A percentile compares a stretch with the other conserved stretches of the same genome.
Evolutionary conservation across 2,797 vertebrate species (phyloP).

Genomic region (Erithacus rubecula): DNA sequence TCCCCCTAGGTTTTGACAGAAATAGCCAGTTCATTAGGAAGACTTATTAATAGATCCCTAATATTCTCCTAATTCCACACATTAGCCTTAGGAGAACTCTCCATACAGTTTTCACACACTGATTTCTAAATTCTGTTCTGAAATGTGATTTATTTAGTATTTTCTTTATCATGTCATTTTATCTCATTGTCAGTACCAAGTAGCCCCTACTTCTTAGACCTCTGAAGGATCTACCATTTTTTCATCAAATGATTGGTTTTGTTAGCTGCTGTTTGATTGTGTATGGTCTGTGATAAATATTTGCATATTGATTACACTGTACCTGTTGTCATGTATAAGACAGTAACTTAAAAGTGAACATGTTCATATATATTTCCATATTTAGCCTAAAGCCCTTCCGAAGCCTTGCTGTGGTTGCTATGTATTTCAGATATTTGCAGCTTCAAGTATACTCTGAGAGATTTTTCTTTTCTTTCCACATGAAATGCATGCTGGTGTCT

Average conservation of each 20-base stretch:
- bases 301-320: neutral
- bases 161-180: neutral
- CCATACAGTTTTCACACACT: neutral
- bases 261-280: neutral
- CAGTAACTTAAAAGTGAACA: neutral
- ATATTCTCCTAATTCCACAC: neutral
- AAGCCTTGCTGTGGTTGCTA: neutral
- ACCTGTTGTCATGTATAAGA: neutral
- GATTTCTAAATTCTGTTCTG: neutral
- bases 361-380: neutral
- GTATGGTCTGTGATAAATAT: neutral
- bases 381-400: neutral
- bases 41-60: neutral
- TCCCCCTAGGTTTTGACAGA: neutral
- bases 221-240: neutral
- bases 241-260: neutral
- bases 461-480: rapidly evolving
- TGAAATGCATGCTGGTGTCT: neutral
- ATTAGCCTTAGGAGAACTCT: neutral
- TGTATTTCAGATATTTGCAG: neutral
- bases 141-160: neutral
- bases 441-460: neutral
- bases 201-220: neutral
- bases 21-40: neutral
- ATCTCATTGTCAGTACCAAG: neutral